A percentile compares a stretch with the other conserved stretches of the same genome.
These are phyloP conservation scores for Nothobranchius furzeri DNA, from an alignment of 2,113 vertebrate species.

Conservation along the genomic window DNA sequence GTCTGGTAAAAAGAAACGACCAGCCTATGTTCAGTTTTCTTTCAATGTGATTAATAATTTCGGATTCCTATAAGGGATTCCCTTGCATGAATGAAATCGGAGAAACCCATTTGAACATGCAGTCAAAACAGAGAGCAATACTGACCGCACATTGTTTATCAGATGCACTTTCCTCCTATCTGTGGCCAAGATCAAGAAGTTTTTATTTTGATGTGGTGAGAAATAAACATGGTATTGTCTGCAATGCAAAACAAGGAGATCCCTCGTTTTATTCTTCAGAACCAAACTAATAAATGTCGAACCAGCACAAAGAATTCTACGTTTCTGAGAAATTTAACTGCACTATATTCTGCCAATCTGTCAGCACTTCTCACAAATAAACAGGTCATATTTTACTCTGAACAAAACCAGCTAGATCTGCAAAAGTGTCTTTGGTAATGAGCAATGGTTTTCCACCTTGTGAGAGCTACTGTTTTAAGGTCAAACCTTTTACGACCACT, in stretches of 20 bases:
- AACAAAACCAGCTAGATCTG: neutral
- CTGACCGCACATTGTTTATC: constrained; percentile 18
- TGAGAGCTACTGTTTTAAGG: constrained; percentile 30
- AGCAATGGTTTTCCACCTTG: constrained; percentile 19
- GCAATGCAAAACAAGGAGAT: neutral
- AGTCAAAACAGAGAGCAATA: neutral
- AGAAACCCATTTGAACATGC: neutral
- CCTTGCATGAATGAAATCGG: neutral
- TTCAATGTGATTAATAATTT: neutral
- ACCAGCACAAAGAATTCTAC: neutral
- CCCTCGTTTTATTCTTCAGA: neutral
- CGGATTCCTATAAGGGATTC: no score
- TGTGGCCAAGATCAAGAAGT: constrained; percentile 1
- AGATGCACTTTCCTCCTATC: neutral
- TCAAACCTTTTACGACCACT: constrained; percentile 33
- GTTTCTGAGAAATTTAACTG: constrained; percentile 2
- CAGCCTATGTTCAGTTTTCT: neutral
- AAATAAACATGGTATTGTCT: neutral
- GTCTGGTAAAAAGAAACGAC: no score
- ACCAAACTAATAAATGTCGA: neutral
- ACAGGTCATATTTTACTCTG: constrained; percentile 2
- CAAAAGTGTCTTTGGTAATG: constrained; percentile 31
- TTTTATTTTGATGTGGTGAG: constrained; percentile 15
- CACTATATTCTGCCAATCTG: neutral
- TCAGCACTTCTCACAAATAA: constrained; percentile 21